Evolutionary conservation across 2,888 invertebrate species (phyloP).

Genomic region (Mesorhabditis belari): DNA sequence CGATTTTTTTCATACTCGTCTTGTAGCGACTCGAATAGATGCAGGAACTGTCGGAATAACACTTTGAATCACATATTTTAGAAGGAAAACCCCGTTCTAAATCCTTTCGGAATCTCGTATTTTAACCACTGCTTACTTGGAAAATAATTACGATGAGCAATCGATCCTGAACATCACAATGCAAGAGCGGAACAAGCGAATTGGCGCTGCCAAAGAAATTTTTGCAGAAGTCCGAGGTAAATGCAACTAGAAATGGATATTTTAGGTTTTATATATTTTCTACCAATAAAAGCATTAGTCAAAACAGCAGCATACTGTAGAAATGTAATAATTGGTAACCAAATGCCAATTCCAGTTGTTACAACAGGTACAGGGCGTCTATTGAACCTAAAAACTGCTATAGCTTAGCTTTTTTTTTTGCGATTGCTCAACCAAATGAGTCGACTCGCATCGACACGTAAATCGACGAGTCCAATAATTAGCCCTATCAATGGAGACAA

Average conservation of each 20-base stretch:
- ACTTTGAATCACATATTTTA: constrained; percentile 28
- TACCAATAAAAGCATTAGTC: constrained; percentile 57
- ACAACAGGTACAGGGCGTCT: constrained; percentile 53
- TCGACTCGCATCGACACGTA: constrained; percentile 38
- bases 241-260: constrained; percentile 26
- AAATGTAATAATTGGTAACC: constrained; percentile 57
- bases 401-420: not conserved
- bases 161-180: constrained; percentile 25
- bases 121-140: constrained; percentile 11
- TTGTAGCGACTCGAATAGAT: constrained; percentile 19
- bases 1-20: constrained; percentile 12
- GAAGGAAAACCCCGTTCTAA: constrained; percentile 27
- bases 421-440: constrained; percentile 16
- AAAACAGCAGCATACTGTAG: constrained; percentile 57
- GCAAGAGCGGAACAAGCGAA: not conserved
- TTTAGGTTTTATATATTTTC: too few species aligned
- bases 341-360: constrained; percentile 54
- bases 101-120: not conserved
- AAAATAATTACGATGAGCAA: constrained; percentile 31
- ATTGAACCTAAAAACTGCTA: constrained; percentile 53
- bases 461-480: constrained; percentile 55
- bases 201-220: constrained; percentile 17
- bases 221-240: constrained; percentile 49
- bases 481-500: constrained; percentile 57
- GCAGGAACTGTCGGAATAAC: constrained; percentile 26